Evolutionary conservation across 1,140 invertebrate genomes (phyloP), one percentile per base, ranked within the genome.

Genomic region (Pristionchus pacificus): DNA sequence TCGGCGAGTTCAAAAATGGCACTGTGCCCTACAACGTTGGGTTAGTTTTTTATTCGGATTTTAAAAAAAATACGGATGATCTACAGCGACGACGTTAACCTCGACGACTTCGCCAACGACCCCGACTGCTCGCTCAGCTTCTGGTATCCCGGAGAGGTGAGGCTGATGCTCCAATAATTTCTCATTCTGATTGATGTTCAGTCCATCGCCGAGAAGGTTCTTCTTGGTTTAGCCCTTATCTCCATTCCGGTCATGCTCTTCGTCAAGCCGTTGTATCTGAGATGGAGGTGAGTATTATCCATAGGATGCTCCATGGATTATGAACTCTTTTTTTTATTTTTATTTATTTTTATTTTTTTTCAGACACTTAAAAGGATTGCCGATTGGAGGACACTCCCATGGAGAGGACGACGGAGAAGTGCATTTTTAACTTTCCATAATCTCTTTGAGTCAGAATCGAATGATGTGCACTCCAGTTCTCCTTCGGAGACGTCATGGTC

Each of bases 181-280:
- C 10, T 61, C 29, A 13, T 30, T 61, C 25, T 24, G 3, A 60
- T 24, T 65, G 19, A 14, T 29, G 77, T 80, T 82, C 68, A 80
- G 79, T 33, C 57, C 30, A 81, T 79, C 68, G 81, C 83, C 65
- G 92, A 97, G 84, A 86, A 85, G 30, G 83, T 89, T 58, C 89
- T 93, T 60, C 89, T 95, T 1, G 80, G 91, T 6, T 68, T 91
- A 0, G 92, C 90, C 0, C 77, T 95, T 0, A 76, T 90, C 29
- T 96, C 93, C 84, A 89, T 98, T 30, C 95, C 95, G 0, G 89
- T 93, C 81, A 91, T 98, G 91, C 87, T 97, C 70, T 85, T 95
- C 10, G 91, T 91, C 6, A 97, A 95, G 85, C 95, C 95, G 0
- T 82, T 95, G 28, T 71, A 75, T 59, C 59, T 82, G 32, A 27